Evolutionary conservation across 2,113 vertebrate genomes (phyloP).

Genomic region (Rostratula benghalensis): DNA sequence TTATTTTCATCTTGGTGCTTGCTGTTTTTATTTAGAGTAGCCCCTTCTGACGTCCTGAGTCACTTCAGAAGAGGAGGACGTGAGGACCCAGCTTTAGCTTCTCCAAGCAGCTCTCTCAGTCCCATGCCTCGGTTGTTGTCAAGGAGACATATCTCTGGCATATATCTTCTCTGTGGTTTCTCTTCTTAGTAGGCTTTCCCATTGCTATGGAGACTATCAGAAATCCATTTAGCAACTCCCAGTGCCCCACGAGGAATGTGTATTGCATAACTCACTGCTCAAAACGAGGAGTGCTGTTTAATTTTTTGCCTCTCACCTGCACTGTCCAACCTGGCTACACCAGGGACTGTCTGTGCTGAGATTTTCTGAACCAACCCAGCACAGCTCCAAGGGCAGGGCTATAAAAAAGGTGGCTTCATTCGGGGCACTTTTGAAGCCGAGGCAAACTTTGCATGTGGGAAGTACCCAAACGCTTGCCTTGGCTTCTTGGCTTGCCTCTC

Average conservation of each 20-base stretch:
- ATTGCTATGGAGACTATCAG: constrained; percentile 70
- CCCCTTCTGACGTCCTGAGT: not conserved
- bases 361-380: not conserved
- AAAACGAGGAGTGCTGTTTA: not conserved
- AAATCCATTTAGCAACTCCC: constrained; percentile 54
- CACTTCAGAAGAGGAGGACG: not conserved
- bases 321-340: not conserved
- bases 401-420: not conserved
- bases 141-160: constrained; percentile 64
- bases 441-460: not conserved
- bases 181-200: constrained; percentile 41
- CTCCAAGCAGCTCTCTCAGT: not conserved
- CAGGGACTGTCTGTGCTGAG: not conserved
- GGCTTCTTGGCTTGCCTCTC: not conserved
- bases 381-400: not conserved
- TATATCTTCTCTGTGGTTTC: constrained; percentile 40
- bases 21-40: not conserved
- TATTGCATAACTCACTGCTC: constrained; percentile 35
- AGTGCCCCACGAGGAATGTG: not conserved
- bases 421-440: not conserved
- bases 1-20: not conserved
- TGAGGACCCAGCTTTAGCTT: constrained; percentile 16
- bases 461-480: not conserved
- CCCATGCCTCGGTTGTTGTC: constrained; percentile 34
- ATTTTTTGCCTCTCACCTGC: constrained; percentile 17